Evolutionary conservation across 2,888 invertebrate species (phyloP), one percentile per base, ranked within the genome.

Genomic region (Drosophila nigritarsus): DNA sequence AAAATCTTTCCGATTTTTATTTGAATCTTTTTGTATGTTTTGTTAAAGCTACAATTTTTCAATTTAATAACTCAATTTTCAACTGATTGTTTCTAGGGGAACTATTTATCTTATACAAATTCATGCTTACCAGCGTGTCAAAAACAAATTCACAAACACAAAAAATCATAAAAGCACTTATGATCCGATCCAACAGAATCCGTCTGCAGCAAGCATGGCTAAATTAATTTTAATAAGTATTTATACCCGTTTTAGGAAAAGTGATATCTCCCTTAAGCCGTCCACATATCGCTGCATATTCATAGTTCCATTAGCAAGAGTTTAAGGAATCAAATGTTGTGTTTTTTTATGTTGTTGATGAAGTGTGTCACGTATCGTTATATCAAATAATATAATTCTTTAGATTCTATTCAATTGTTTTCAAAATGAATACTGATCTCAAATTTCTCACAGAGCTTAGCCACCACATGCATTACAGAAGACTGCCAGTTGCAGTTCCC

Each of bases 381-480:
- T 8, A 18, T 1, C 9, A 34, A 11, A 15, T 36, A 11, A 18
- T 34, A 20, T 29, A 42, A 24, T 51, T 29, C 29, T 49, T 59
- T 27, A 50, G 38, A 53, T 50, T n/a, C 18, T 11, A 34, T 18
- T 4, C 24, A 34, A 49, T 48, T 27, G 51, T 50, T 48, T 24
- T 34, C 29, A 45, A 48, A 38, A 45, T 45, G 1, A 45, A 45
- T 45, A 15, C 45, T 53, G 13, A 27, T 64, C 65, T 74, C 80
- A 38, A 34, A 67, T 76, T 76, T 78, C 76, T 62, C 65, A 80
- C 77, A 63, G 54, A 56, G 68, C 71, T 75, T 67, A 75, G 30
- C 68, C 9, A 53, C 49, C 63, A 38, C 51, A 55, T 55, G 66
- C 7, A 40, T 51, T 34, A 32, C 7, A 42, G 32, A 49, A 38